Conservation (phyloP, 1,140 invertebrate species). For the Macrotrachela quadricornifera region DNA sequence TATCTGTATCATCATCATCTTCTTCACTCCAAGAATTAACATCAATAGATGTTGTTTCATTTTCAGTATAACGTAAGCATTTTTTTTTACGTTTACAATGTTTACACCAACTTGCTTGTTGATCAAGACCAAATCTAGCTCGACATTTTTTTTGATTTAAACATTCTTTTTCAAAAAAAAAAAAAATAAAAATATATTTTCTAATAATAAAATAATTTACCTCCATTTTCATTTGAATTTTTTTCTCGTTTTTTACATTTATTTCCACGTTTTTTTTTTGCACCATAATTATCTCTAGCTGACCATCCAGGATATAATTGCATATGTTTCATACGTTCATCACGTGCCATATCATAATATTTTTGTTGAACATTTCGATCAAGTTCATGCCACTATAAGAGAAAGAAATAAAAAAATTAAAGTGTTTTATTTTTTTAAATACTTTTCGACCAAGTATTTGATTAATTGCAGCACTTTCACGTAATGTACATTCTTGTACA, state of each 20-base stretch:
- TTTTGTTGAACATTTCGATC: slow-evolving; percentile 94
- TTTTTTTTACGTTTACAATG: too few relatives aligned
- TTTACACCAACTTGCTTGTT: slow-evolving; percentile 96
- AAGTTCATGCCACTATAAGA: slow-evolving; percentile 99
- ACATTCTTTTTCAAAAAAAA: too few relatives aligned
- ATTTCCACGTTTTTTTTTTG: slow-evolving; percentile 85
- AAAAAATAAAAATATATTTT: too few relatives aligned
- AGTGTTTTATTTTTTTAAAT: too few relatives aligned
- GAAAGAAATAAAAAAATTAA: too few relatives aligned
- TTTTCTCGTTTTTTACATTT: slow-evolving; percentile 51
- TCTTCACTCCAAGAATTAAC: too few relatives aligned
- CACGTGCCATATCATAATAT: slow-evolving; percentile 97
- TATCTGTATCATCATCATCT: too few relatives aligned
- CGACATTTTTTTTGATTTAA: slow-evolving; percentile 57
- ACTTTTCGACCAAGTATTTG: slow-evolving; percentile 90
- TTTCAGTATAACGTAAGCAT: too few relatives aligned
- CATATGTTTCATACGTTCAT: slow-evolving; percentile 92
- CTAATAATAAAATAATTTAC: too few relatives aligned
- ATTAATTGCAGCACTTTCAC: slow-evolving; percentile 96
- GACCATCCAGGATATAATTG: slow-evolving; percentile 97
- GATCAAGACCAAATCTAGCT: slow-evolving; percentile 86
- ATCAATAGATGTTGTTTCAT: too few relatives aligned
- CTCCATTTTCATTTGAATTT: too few relatives aligned
- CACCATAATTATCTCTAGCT: slow-evolving; percentile 95
- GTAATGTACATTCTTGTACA: slow-evolving; percentile 85